Evolutionary conservation across 2,113 vertebrate genomes (phyloP), one percentile per base, ranked within the genome.

Genomic region (Panthera leo): DNA sequence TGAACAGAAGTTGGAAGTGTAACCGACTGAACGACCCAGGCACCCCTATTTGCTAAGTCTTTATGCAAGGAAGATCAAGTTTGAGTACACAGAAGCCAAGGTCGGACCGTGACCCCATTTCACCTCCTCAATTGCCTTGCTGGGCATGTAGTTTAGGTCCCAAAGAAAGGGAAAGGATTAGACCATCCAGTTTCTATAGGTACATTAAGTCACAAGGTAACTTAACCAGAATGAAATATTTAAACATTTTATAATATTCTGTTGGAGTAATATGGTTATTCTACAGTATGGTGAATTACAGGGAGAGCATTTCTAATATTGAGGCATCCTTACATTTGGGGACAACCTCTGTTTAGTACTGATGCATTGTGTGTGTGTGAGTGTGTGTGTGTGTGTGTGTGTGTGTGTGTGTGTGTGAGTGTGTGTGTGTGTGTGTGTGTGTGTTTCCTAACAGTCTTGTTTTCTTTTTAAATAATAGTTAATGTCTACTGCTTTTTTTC

Each of bases 91-190:
- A 36, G 29, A n/a, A 68, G 55, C 13, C 7, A 55, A 71, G 12
- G 23, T 1, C 7, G 8, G 3, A n/a, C 21, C 5, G 2, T 19
- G 8, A 19, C 5, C 8, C 23, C 36, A 2, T 3, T 42, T 5
- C 11, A 27, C 2, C 31, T 84, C n/a, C n/a, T 78, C 11, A 14
- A 0, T 29, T n/a, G 23, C 51, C 36, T n/a, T 15, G 29, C 63
- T 36, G 61, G n/a, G 48, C 29, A 29, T 31, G 29, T 5, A n/a
- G 15, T 31, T 42, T 92, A 73, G 36, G 55, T 9, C 67, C 13
- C 7, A 29, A 23, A 29, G 27, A 92, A 23, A 68, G 16, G 21
- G 15, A 42, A 61, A 23, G 51, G 15, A 73, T 39, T 36, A 91
- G 39, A 42, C 25, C 10, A 53, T 34, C 11, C 31, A 39, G 65